Percentiles rank a stretch among this genome's conserved stretches.
phyloP scores from a whole-genome alignment of 2,797 vertebrate genomes.

The Propithecus perrieri region DNA sequence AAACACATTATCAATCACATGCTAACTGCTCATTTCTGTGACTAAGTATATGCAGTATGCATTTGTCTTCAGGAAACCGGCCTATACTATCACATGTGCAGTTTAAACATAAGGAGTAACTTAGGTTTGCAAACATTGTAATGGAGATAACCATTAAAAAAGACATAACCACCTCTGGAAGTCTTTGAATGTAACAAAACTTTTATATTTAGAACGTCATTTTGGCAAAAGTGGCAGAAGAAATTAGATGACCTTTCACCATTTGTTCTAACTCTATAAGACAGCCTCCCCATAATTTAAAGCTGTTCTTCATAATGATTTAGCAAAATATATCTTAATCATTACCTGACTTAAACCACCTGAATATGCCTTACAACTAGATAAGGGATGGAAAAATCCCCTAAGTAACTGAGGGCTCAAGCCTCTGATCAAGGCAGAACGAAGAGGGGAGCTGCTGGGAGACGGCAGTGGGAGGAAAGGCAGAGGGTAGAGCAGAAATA shows the following conservation, averaged over 20 bases:
- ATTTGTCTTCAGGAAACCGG: neutral
- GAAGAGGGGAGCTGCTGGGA: neutral
- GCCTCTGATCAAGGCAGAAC: neutral
- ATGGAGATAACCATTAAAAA: neutral
- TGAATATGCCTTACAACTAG: neutral
- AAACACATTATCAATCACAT: neutral
- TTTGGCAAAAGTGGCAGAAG: neutral
- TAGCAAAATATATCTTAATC: neutral
- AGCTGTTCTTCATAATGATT: neutral
- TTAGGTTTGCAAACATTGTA: neutral
- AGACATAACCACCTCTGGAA: neutral
- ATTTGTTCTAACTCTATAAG: neutral
- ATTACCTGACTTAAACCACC: neutral
- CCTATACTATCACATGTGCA: neutral
- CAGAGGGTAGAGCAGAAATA: neutral
- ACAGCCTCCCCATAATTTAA: neutral
- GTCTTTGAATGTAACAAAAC: neutral
- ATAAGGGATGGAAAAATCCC: neutral
- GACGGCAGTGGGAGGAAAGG: neutral
- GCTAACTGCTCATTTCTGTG: neutral
- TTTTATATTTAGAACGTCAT: neutral
- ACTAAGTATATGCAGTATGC: neutral
- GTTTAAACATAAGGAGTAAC: neutral
- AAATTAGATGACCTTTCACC: neutral
- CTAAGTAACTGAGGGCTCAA: too few species aligned